Evolutionary conservation across 2,797 vertebrate genomes (phyloP).

Genomic region (Urosaurus nigricauda): DNA sequence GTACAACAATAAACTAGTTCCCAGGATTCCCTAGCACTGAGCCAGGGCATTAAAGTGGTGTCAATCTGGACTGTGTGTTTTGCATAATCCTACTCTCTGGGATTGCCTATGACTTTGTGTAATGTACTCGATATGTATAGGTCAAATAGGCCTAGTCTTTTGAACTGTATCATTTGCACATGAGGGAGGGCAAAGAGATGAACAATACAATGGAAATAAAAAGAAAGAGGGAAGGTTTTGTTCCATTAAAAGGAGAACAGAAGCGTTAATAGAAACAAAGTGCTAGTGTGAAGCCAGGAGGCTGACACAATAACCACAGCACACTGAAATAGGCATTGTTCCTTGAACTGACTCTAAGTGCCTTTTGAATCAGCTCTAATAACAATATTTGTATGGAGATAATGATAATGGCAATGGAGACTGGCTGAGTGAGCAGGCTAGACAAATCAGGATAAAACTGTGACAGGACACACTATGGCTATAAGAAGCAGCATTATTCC

Average conservation of each 20-base stretch:
- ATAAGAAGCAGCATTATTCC: not conserved
- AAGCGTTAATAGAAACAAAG: not conserved
- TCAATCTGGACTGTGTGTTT: too few relatives aligned
- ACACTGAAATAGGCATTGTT: not conserved
- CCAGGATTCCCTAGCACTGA: too few relatives aligned
- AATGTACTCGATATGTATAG: not conserved
- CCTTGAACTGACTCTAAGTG: not conserved
- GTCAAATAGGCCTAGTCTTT: not conserved
- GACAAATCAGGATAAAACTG: not conserved
- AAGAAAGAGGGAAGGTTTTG: not conserved
- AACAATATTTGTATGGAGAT: not conserved
- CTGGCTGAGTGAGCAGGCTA: not conserved
- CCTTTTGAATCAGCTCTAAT: not conserved
- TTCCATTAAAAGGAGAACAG: not conserved
- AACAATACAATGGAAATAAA: not conserved
- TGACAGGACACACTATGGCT: not conserved
- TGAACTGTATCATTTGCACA: not conserved
- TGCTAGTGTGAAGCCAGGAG: not conserved
- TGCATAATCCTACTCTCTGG: not conserved
- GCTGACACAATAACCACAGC: not conserved
- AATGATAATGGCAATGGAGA: not conserved
- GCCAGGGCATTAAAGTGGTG: too few relatives aligned
- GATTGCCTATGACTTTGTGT: not conserved
- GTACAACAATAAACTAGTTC: too few relatives aligned
- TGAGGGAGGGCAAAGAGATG: not conserved